Percentiles rank a stretch among this genome's conserved stretches.
These are phyloP conservation scores for Sebastiscus albofasciatus DNA, from an alignment of 2,797 vertebrate species.

Conservation along the genomic window DNA sequence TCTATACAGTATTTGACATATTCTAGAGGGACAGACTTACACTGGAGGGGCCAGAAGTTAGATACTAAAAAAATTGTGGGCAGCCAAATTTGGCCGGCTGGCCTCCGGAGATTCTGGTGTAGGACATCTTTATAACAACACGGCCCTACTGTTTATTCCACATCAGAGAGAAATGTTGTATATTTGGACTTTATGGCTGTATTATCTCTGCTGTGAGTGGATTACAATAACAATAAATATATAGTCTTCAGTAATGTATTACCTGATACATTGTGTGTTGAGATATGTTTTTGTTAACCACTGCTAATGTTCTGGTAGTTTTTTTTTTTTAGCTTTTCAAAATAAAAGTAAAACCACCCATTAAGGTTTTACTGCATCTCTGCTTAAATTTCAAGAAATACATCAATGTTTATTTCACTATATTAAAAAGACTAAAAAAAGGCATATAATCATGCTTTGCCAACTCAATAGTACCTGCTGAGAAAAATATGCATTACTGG, in stretches of 20 bases:
- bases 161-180: not conserved
- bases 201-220: not conserved
- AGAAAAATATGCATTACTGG: not conserved
- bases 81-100: constrained; percentile 18
- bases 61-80: constrained; percentile 3
- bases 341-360: not conserved
- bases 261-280: not conserved
- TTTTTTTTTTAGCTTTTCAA: not conserved
- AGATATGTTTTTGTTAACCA: not conserved
- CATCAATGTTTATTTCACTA: not conserved
- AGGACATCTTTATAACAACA: not conserved
- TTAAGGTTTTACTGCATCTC: not conserved
- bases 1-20: constrained; percentile 29
- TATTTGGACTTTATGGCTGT: not conserved
- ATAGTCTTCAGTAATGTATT: not conserved
- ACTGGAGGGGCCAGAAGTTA: not conserved
- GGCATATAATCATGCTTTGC: not conserved
- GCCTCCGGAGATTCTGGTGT: not conserved
- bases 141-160: not conserved
- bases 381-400: not conserved
- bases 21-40: constrained; percentile 10
- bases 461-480: not conserved
- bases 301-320: not conserved
- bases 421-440: not conserved
- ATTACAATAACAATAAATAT: not conserved